Evolutionary conservation across 2,797 vertebrate genomes (phyloP), one percentile per base, ranked within the genome.

Genomic region (Microctenopoma stevenorrisi): DNA sequence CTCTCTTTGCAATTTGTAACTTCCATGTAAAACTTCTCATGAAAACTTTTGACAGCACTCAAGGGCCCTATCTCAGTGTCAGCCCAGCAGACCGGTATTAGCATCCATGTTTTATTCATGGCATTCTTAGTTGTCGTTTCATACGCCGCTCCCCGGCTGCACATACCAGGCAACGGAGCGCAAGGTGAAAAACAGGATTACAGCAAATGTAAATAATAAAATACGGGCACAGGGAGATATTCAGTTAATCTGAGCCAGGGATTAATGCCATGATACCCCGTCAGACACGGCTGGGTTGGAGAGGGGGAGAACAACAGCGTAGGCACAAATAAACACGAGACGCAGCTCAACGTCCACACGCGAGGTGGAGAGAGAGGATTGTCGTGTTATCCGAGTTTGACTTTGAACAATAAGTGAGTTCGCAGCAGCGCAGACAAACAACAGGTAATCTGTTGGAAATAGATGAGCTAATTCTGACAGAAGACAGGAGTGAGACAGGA

Each of bases 181-280:
- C 72, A 78, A 82, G 68, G 82, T 86, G 81, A 85, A 89, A 90
- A 91, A 88, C 84, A 89, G 87, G 91, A 92, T 92, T 92, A 91
- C 85, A 83, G 82, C 66, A 69, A 88, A 88, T 84, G 85, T 89
- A 90, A 91, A 91, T 89, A 88, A 88, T 84, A 83, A 88, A 86
- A 76, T 54, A 58, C 69, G 87, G 79, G 81, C 88, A 72, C 79
- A 78, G 82, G 83, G 73, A 89, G 83, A 90, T 85, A 86, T 86
- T 87, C 35, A 1, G 76, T 87, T 92, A 88, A 92, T 91, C 88
- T 87, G 83, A 73, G 86, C 46, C 10, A 67, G 72, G 89, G 89
- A 90, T 91, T 91, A 92, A 86, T 60, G 68, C 76, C 75, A 88
- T 75, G 81, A 88, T 87, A 90, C 75, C 71, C 74, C 79, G 84